Conservation (phyloP, 2,888 invertebrate genomes). For the Drosophila anomalipes region DNA sequence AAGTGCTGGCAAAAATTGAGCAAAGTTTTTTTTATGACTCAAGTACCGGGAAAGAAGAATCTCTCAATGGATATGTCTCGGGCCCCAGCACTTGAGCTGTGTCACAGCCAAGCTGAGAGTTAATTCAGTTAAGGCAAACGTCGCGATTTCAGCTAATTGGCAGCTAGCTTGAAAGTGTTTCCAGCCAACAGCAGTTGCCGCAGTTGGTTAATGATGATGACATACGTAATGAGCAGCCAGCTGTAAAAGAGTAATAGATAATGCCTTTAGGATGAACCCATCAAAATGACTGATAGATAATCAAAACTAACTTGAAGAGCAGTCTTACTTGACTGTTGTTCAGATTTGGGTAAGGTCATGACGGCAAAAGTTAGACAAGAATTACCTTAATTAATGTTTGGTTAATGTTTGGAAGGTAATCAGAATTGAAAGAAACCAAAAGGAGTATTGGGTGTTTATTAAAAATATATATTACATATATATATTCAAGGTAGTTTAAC, state of each 20-base stretch:
- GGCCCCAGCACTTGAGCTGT: constrained; percentile 14
- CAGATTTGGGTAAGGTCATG: background rate
- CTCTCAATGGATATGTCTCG: constrained; percentile 13
- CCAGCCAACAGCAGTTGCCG: constrained; percentile 23
- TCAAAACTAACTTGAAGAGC: constrained; percentile 13
- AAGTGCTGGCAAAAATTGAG: constrained; percentile 48
- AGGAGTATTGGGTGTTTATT: fast-evolving
- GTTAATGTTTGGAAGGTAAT: background rate
- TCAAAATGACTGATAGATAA: constrained; percentile 26
- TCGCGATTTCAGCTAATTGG: constrained; percentile 66
- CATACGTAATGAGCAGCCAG: constrained; percentile 54
- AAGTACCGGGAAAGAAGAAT: constrained; percentile 13
- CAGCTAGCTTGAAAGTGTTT: constrained; percentile 60
- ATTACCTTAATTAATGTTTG: background rate
- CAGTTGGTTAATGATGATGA: constrained; percentile 56
- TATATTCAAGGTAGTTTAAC: background rate
- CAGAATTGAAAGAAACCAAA: background rate
- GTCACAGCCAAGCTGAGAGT: constrained; percentile 31
- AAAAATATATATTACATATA: background rate
- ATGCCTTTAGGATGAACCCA: constrained; percentile 39
- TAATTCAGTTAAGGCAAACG: constrained; percentile 41
- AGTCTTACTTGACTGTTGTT: background rate
- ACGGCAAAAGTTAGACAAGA: background rate
- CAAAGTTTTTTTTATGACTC: constrained; percentile 50
- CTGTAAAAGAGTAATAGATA: constrained; percentile 37